Percentiles rank a stretch among this genome's conserved stretches.
Conservation (phyloP, 1,140 invertebrate genomes). For the Sycobia sp. region DNA sequence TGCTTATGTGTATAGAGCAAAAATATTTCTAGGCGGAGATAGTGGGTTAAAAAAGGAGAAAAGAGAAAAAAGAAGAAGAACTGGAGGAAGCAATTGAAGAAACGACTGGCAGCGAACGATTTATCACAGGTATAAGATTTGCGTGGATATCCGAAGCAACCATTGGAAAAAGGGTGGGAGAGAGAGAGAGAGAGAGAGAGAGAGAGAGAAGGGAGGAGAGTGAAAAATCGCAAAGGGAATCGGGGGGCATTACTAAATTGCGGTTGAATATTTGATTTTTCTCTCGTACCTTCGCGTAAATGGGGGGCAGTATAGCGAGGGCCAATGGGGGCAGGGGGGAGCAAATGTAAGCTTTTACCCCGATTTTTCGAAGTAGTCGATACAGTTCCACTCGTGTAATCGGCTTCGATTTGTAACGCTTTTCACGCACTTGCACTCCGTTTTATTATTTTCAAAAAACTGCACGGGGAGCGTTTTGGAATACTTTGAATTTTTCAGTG, state of each 20-base stretch:
- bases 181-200: too few relatives aligned
- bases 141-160: neutral
- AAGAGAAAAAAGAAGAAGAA: too few relatives aligned
- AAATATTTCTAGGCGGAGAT: too few relatives aligned
- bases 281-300: conserved; percentile 37
- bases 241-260: conserved; percentile 43
- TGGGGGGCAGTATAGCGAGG: conserved; percentile 1
- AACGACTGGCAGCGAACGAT: conserved; percentile 20
- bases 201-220: too few relatives aligned
- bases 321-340: neutral
- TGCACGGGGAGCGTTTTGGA: too few relatives aligned
- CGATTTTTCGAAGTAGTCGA: conserved; percentile 10
- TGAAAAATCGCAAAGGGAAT: conserved; percentile 27
- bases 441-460: conserved; percentile 18
- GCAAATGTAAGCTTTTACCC: conserved; percentile 2
- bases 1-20: conserved; percentile 4
- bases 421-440: conserved; percentile 13
- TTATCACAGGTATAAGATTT: neutral
- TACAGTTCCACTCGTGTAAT: neutral
- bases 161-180: too few relatives aligned
- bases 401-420: conserved; percentile 8
- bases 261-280: conserved; percentile 50
- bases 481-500: too few relatives aligned
- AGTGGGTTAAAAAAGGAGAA: too few relatives aligned
- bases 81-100: neutral